Evolutionary conservation across 2,888 invertebrate genomes (phyloP).

Genomic region (Aethes cnicana): DNA sequence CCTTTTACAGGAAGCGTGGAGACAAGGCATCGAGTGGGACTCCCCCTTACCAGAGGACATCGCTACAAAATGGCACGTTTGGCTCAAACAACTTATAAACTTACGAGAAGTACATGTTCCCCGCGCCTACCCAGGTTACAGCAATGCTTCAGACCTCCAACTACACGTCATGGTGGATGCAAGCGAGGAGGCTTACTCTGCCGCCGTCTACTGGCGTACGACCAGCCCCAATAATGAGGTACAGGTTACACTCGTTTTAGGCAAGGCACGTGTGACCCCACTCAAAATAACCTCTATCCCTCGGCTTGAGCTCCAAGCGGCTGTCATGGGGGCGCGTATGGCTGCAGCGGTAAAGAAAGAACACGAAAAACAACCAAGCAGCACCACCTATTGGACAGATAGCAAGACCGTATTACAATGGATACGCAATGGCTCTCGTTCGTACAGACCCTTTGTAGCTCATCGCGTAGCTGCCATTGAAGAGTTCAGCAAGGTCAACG

Average conservation of each 20-base stretch:
- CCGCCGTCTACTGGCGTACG: neutral
- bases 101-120: neutral
- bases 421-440: neutral
- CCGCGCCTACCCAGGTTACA: neutral
- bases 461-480: neutral
- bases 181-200: conserved; percentile 9
- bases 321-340: conserved; percentile 26
- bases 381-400: neutral
- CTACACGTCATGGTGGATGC: conserved; percentile 14
- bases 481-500: neutral
- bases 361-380: neutral
- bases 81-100: neutral
- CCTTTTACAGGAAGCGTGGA: neutral
- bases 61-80: neutral
- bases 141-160: neutral
- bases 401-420: neutral
- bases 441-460: neutral
- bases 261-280: conserved; percentile 26
- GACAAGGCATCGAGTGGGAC: neutral
- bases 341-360: neutral
- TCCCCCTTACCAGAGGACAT: neutral
- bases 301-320: conserved; percentile 32
- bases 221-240: too few species aligned
- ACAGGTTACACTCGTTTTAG: conserved; percentile 8
- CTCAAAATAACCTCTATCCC: conserved; percentile 29